A percentile compares a stretch with the other conserved stretches of the same genome.
Evolutionary conservation across 2,113 vertebrate genomes (phyloP).

Genomic region (Kryptolebias marmoratus): DNA sequence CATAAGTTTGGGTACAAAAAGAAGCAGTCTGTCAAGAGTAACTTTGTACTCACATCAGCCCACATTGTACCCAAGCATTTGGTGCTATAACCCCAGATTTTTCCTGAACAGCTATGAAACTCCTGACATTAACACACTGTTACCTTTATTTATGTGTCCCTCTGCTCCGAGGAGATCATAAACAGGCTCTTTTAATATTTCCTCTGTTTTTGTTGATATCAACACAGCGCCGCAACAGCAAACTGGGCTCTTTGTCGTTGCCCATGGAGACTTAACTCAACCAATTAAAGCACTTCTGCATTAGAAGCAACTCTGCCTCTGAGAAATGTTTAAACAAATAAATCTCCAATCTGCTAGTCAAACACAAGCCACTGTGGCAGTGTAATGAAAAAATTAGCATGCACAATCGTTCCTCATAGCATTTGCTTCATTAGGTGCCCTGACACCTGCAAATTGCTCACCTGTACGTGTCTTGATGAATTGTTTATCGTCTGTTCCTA

Average conservation of each 20-base stretch:
- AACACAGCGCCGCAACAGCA: neutral
- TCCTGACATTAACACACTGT: neutral
- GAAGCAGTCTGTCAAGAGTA: too few relatives aligned
- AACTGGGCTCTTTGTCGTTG: neutral
- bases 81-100: too few relatives aligned
- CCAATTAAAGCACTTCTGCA: conserved; percentile 22
- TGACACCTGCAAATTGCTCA: conserved; percentile 20
- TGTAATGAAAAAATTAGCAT: conserved; percentile 29
- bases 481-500: neutral
- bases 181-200: neutral
- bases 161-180: neutral
- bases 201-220: conserved; percentile 5
- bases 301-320: conserved; percentile 12
- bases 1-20: too few relatives aligned
- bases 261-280: conserved; percentile 14
- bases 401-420: neutral
- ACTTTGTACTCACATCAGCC: too few relatives aligned
- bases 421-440: conserved; percentile 36
- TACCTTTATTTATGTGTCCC: neutral
- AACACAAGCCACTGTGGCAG: neutral
- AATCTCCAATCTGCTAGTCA: conserved; percentile 11
- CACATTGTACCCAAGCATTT: too few relatives aligned
- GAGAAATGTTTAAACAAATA: conserved; percentile 32
- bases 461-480: conserved; percentile 10
- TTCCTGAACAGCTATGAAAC: too few relatives aligned